phyloP scores from a whole-genome alignment of 2,888 invertebrate species.

The Brachycybe producta region DNA sequence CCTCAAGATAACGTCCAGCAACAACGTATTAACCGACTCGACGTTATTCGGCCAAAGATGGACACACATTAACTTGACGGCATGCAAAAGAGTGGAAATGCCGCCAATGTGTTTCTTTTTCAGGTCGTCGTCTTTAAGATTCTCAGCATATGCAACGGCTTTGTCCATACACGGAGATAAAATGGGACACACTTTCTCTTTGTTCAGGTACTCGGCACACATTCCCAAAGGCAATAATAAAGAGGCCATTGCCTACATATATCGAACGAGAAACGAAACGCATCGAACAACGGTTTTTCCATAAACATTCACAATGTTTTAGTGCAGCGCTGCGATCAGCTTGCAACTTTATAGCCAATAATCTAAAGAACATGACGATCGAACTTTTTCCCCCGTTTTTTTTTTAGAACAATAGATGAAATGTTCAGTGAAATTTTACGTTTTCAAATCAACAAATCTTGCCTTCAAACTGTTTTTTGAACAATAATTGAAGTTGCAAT shows the following conservation, averaged over 20 bases:
- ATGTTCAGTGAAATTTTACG: too few species aligned
- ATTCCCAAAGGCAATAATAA: constrained; percentile 35
- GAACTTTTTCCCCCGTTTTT: too few species aligned
- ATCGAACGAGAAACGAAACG: constrained; percentile 1
- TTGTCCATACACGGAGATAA: constrained; percentile 34
- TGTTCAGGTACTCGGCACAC: constrained; percentile 35
- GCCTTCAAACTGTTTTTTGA: too few species aligned
- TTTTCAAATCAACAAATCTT: too few species aligned
- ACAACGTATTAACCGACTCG: constrained; percentile 32
- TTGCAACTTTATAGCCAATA: too few species aligned
- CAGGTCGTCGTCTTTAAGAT: constrained; percentile 35
- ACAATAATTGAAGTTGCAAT: too few species aligned
- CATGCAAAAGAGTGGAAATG: constrained; percentile 34
- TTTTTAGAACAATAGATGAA: too few species aligned
- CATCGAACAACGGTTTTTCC: too few species aligned
- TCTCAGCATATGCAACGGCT: constrained; percentile 33
- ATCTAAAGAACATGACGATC: too few species aligned
- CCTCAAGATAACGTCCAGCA: constrained; percentile 32
- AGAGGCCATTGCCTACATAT: constrained; percentile 34
- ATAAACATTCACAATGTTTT: too few species aligned
- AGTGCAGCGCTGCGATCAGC: too few species aligned
- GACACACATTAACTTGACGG: constrained; percentile 35
- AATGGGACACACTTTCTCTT: constrained; percentile 30
- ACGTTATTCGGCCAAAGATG: constrained; percentile 35
- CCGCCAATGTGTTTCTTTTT: constrained; percentile 37